phyloP scores from a whole-genome alignment of 2,797 vertebrate genomes.

The Pseudotriccus pelzelni region DNA sequence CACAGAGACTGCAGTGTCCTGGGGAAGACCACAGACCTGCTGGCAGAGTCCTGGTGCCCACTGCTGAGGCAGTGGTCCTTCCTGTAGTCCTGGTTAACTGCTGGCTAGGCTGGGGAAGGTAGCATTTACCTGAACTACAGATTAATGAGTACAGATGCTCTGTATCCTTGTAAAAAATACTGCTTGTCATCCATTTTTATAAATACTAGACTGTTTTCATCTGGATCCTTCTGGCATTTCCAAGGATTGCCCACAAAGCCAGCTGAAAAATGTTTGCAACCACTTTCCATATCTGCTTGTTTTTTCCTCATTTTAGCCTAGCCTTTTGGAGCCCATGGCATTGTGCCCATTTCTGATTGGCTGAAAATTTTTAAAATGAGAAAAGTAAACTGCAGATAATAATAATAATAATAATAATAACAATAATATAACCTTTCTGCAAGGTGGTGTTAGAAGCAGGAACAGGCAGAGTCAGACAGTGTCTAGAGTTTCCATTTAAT shows the following conservation, averaged over 20 bases:
- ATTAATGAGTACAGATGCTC: not conserved
- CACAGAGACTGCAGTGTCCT: not conserved
- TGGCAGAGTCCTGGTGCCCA: not conserved
- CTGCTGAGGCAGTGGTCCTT: not conserved
- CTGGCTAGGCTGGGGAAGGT: not conserved
- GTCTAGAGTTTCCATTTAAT: slow-evolving; percentile 51
- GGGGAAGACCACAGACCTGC: not conserved
- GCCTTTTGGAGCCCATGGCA: not conserved
- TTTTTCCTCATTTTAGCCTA: not conserved
- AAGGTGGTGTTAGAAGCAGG: slow-evolving; percentile 28
- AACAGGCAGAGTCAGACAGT: slow-evolving; percentile 4
- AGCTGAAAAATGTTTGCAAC: slow-evolving; percentile 5
- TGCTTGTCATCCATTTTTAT: not conserved
- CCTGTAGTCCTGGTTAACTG: not conserved
- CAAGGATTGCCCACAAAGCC: not conserved
- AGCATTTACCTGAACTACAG: not conserved
- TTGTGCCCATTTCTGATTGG: not conserved
- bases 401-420: not conserved
- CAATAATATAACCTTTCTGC: slow-evolving; percentile 30
- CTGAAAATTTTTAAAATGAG: slow-evolving; percentile 27
- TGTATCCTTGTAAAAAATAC: not conserved
- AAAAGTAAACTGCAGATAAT: slow-evolving; percentile 24
- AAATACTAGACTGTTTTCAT: not conserved
- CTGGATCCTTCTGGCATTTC: not conserved
- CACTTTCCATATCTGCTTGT: not conserved